These are phyloP conservation scores for Lycodopsis pacificus DNA, from an alignment of 2,797 vertebrate species.

Conservation along the genomic window DNA sequence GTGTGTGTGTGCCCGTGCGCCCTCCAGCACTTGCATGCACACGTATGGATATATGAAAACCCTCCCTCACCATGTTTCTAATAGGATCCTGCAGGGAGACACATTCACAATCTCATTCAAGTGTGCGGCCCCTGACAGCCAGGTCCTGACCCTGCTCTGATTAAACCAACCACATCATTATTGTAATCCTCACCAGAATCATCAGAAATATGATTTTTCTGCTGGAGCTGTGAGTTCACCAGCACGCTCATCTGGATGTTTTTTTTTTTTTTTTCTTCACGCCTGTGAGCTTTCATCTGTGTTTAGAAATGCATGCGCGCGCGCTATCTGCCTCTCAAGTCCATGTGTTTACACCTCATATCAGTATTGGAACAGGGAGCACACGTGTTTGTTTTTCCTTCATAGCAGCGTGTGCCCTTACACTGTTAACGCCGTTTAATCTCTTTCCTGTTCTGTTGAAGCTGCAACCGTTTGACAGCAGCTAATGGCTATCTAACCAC, in stretches of 20 bases:
- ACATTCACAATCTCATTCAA: background rate
- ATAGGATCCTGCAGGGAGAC: constrained; percentile 24
- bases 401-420: background rate
- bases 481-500: constrained; percentile 52
- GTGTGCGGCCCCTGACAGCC: constrained; percentile 17
- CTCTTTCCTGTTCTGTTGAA: constrained; percentile 15
- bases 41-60: background rate
- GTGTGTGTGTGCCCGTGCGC: background rate
- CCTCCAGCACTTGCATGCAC: background rate
- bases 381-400: background rate
- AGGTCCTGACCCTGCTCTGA: constrained; percentile 46
- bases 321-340: constrained; percentile 9
- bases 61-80: constrained; percentile 14
- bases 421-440: constrained; percentile 18
- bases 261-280: background rate
- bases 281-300: constrained; percentile 15
- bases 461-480: constrained; percentile 22
- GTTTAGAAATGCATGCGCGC: constrained; percentile 11
- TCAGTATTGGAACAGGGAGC: constrained; percentile 8
- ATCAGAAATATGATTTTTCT: constrained; percentile 28
- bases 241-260: background rate
- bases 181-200: constrained; percentile 37
- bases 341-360: constrained; percentile 11
- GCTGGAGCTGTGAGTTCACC: constrained; percentile 1
- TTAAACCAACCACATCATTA: constrained; percentile 57